Base-by-base conservation (phyloP, 2,888 invertebrate genomes). In the Platycheirus albimanus region DNA sequence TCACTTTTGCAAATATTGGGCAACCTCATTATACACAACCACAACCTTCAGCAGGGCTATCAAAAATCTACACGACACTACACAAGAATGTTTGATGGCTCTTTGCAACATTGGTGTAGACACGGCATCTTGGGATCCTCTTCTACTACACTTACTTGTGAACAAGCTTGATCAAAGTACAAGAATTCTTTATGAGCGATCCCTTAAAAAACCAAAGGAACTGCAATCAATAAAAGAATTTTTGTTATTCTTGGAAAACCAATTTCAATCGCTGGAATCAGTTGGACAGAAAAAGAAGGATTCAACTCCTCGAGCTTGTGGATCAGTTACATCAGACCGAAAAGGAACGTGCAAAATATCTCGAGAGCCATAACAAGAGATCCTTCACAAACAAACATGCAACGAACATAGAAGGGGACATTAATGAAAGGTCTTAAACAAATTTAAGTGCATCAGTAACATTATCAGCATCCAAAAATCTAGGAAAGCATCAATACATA, bases 61-160 rank as follows among this genome's bases (percentile, higher is more conserved):
- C 5, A 84, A 78, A 45, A n/a, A 11, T 6, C 33, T 74, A 2
- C 78, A 78, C 45, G 74, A 78, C 61, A 28, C 30, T 6, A 43
- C 61, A 2, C 43, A 61, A 43, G 17, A 28, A 8, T 24, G 43
- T 24, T 28, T 43, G 13, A 15, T 43, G 45, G 61, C 13, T 8
- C 17, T n/a, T n/a, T 61, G 28, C 45, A 45, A 61, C 2, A 45
- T 61, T 43, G 30, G 61, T 30, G 45, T 61, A 17, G 17, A 45
- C 33, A 43, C 45, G n/a, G 4, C 19, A 19, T 30, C 30, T 15
- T 61, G 30, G 17, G 30, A 61, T 10, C 45, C 15, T n/a, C n/a
- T 61, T 20, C 30, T 61, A 13, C 30, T 61, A 13, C 30, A 45
- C 24, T 28, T 61, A 11, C 11, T 45, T 24, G 61, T 45, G 17